Percentiles rank a stretch among this genome's conserved stretches.
Evolutionary conservation across 2,888 invertebrate species (phyloP).

Genomic region (Ecdyonurus torrentis): DNA sequence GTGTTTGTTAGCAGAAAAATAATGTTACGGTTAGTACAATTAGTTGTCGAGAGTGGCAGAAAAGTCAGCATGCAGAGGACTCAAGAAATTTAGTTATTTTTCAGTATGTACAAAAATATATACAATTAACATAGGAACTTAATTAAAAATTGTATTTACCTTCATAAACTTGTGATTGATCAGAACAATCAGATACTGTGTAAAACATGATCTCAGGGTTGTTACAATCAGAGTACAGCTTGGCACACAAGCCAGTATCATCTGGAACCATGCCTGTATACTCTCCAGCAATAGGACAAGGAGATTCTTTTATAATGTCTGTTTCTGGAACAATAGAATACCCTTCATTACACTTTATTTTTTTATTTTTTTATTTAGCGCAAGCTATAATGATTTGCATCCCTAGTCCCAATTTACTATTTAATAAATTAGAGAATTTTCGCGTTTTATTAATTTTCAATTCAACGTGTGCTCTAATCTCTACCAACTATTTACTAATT

Average conservation of each 20-base stretch:
- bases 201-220: conserved; percentile 48
- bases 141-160: conserved; percentile 21
- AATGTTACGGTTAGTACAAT: background rate
- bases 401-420: too few relatives aligned
- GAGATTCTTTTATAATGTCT: conserved; percentile 28
- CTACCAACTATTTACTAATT: too few relatives aligned
- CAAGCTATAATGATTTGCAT: too few relatives aligned
- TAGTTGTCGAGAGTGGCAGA: conserved; percentile 3
- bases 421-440: too few relatives aligned
- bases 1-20: background rate
- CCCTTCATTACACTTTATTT: too few relatives aligned
- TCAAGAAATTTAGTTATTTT: background rate
- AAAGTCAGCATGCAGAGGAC: background rate
- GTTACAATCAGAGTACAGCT: conserved; percentile 44
- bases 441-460: too few relatives aligned
- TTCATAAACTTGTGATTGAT: conserved; percentile 38
- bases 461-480: too few relatives aligned
- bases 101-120: background rate
- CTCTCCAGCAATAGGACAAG: conserved; percentile 48
- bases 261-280: conserved; percentile 46
- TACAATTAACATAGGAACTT: background rate
- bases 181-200: conserved; percentile 41
- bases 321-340: conserved; percentile 22
- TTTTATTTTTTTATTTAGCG: too few relatives aligned
- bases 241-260: conserved; percentile 38